These are phyloP conservation scores for Trissolcus basalis DNA, from an alignment of 1,140 invertebrate genomes.

Conservation along the genomic window DNA sequence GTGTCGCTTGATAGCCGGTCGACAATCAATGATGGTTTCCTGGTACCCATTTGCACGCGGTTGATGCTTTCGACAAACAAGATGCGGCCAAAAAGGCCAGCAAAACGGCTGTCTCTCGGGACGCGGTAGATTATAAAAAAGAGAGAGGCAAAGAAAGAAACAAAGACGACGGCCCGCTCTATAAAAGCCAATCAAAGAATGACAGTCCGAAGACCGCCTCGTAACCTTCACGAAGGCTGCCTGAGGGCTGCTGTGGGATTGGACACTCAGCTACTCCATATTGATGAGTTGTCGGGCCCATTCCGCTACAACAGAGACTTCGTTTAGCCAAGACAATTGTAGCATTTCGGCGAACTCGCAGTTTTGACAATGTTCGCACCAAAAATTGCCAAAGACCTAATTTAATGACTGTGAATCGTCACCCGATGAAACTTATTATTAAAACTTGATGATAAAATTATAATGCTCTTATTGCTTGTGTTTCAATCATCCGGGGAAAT, in stretches of 20 bases:
- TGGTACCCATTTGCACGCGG: conserved; percentile 53
- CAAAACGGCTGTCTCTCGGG: conserved; percentile 42
- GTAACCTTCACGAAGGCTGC: conserved; percentile 64
- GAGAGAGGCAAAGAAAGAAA: conserved; percentile 46
- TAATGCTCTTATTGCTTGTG: too few relatives aligned
- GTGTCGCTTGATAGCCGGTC: conserved; percentile 30
- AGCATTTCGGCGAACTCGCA: conserved; percentile 21
- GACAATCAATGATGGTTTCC: conserved; percentile 56
- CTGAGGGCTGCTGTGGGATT: conserved; percentile 60
- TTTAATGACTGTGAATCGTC: too few relatives aligned
- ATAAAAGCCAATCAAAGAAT: conserved; percentile 69
- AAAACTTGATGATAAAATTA: too few relatives aligned
- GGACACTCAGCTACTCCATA: conserved; percentile 62
- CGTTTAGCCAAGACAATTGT: conserved; percentile 52
- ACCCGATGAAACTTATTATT: too few relatives aligned
- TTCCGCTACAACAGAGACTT: conserved; percentile 15
- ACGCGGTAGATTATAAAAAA: conserved; percentile 53
- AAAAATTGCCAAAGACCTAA: too few relatives aligned
- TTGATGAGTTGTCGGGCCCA: conserved; percentile 63
- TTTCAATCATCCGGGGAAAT: too few relatives aligned
- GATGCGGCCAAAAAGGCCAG: conserved; percentile 37
- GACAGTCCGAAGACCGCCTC: conserved; percentile 65
- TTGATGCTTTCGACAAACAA: conserved; percentile 53
- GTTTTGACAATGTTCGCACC: too few relatives aligned
- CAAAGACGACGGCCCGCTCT: conserved; percentile 53